Evolutionary conservation across 1,140 invertebrate genomes (phyloP).

Genomic region (Scaptomyza pallida): DNA sequence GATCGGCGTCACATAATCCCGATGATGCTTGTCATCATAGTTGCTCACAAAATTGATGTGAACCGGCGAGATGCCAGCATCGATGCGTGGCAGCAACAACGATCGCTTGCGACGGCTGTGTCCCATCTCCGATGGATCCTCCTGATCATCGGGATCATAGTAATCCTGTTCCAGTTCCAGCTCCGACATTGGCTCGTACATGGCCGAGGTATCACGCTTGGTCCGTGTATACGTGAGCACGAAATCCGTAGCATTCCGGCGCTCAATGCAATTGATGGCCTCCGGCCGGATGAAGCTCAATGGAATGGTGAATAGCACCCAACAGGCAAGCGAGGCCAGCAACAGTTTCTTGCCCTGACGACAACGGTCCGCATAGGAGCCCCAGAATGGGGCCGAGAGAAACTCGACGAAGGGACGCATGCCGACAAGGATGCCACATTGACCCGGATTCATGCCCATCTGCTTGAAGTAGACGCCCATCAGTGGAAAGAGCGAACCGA

Average conservation of each 20-base stretch:
- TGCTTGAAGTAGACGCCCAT: slow-evolving; percentile 99
- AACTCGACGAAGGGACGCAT: slow-evolving; percentile 98
- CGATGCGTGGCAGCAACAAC: slow-evolving; percentile 69
- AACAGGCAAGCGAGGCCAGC: slow-evolving; percentile 95
- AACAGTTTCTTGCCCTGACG: slow-evolving; percentile 94
- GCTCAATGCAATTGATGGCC: slow-evolving; percentile 93
- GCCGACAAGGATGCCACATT: slow-evolving; percentile 96
- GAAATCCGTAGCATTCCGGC: slow-evolving; percentile 88
- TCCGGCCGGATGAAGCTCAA: slow-evolving; percentile 97
- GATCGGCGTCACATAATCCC: slow-evolving; percentile 93
- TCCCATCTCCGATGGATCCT: slow-evolving; percentile 46
- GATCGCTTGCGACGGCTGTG: slow-evolving; percentile 72
- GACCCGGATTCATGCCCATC: slow-evolving; percentile 98
- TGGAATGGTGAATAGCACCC: slow-evolving; percentile 98
- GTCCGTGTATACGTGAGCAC: slow-evolving; percentile 74
- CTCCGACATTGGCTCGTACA: slow-evolving; percentile 48
- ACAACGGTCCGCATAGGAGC: slow-evolving; percentile 96
- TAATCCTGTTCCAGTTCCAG: slow-evolving; percentile 33
- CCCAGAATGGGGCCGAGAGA: slow-evolving; percentile 98
- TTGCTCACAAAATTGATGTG: slow-evolving; percentile 92
- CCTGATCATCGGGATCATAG: slow-evolving; percentile 28
- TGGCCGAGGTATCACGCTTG: slow-evolving; percentile 68
- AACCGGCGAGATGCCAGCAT: slow-evolving; percentile 89
- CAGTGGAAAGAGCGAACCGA: slow-evolving; percentile 98
- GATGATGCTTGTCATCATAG: slow-evolving; percentile 90